These are phyloP conservation scores for Bradypodion ventrale DNA, from an alignment of 2,797 vertebrate genomes.

Conservation along the genomic window DNA sequence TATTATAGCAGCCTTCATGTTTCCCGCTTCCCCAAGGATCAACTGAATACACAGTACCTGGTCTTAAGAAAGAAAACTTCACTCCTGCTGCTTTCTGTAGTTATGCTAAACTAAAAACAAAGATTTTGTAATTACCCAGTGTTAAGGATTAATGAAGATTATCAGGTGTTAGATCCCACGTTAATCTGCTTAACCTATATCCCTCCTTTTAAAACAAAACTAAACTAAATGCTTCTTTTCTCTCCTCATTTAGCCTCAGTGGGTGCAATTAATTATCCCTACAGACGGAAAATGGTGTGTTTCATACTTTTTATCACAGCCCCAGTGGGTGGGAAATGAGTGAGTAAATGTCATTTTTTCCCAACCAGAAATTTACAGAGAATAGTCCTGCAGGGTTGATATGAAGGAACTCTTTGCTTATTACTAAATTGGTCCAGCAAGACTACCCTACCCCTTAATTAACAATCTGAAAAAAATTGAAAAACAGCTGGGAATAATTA, in stretches of 20 bases:
- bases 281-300: conserved; percentile 70
- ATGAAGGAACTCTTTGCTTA: conserved; percentile 76
- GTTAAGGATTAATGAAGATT: conserved; percentile 81
- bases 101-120: conserved; percentile 49
- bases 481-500: conserved; percentile 99
- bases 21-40: background rate
- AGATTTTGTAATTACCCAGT: conserved; percentile 64
- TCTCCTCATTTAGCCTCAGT: conserved; percentile 59
- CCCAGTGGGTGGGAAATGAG: conserved; percentile 72
- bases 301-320: conserved; percentile 65
- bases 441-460: conserved; percentile 87
- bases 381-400: conserved; percentile 53
- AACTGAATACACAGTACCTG: conserved; percentile 54
- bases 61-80: background rate
- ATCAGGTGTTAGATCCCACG: conserved; percentile 64
- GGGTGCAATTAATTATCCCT: conserved; percentile 72
- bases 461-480: conserved; percentile 86
- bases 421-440: conserved; percentile 74
- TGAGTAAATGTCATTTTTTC: conserved; percentile 78
- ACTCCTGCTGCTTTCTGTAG: conserved; percentile 37
- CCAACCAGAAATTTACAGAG: conserved; percentile 74
- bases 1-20: background rate
- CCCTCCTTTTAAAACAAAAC: conserved; percentile 57
- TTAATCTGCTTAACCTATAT: conserved; percentile 66
- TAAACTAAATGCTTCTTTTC: conserved; percentile 70